These are phyloP conservation scores for Pipistrellus nathusii DNA, from an alignment of 2,797 vertebrate genomes.

Conservation along the genomic window DNA sequence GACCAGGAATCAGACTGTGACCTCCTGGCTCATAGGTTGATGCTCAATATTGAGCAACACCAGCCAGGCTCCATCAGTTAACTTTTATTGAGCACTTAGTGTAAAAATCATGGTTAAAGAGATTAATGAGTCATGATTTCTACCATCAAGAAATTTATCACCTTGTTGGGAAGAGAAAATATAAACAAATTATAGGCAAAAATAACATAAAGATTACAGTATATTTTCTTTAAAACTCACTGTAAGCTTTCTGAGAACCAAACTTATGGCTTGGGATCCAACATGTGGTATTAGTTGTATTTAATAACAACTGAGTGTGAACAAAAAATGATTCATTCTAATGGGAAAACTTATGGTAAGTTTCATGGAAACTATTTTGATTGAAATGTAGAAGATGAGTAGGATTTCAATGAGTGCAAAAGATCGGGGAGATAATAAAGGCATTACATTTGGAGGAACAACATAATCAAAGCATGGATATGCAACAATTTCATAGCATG, in stretches of 20 bases:
- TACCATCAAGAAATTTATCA: conserved; percentile 26
- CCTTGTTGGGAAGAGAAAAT: neutral
- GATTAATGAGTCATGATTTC: neutral
- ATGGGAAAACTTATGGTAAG: neutral
- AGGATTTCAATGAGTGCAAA: conserved; percentile 32
- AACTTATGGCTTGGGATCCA: neutral
- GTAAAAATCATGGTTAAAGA: neutral
- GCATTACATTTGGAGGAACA: neutral
- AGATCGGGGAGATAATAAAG: neutral
- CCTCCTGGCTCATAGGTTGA: too few species aligned
- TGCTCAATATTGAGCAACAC: too few species aligned
- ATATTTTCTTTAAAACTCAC: conserved; percentile 3
- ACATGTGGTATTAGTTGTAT: neutral
- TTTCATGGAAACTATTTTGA: neutral
- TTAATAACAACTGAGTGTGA: conserved; percentile 40
- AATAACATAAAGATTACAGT: neutral
- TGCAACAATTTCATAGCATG: neutral
- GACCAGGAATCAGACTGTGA: too few species aligned
- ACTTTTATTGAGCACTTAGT: neutral
- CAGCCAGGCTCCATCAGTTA: neutral
- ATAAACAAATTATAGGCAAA: neutral
- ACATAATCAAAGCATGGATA: neutral
- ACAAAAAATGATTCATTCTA: conserved; percentile 25
- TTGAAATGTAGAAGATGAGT: neutral
- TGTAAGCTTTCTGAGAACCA: neutral